These are phyloP conservation scores for Calyptomena viridis DNA, from an alignment of 2,113 vertebrate species.

Conservation along the genomic window DNA sequence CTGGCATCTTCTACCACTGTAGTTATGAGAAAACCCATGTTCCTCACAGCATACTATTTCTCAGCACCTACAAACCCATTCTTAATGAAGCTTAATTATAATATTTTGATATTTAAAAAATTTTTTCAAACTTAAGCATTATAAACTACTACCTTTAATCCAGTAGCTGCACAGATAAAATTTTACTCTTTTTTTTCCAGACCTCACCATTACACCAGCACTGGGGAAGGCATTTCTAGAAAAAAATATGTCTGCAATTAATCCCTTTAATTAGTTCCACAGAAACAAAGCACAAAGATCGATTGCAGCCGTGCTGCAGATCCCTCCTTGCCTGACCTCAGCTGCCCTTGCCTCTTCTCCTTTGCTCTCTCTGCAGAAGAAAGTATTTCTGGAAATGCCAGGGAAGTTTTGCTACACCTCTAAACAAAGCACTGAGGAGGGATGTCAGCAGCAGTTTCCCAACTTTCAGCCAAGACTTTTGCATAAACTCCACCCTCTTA, in stretches of 20 bases:
- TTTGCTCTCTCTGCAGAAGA: conserved; percentile 66
- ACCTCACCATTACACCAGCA: not conserved
- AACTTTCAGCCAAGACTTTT: not conserved
- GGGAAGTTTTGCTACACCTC: conserved; percentile 63
- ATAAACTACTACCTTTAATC: not conserved
- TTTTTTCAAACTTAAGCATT: not conserved
- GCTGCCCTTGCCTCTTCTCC: conserved; percentile 61
- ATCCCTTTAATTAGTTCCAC: conserved; percentile 40
- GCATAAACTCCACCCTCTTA: not conserved
- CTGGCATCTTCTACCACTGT: not conserved
- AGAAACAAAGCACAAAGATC: conserved; percentile 54
- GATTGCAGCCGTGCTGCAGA: conserved; percentile 19
- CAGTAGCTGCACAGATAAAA: not conserved
- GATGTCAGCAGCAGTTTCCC: conserved; percentile 41
- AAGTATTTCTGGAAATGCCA: conserved; percentile 58
- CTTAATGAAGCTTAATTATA: not conserved
- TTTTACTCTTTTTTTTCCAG: not conserved
- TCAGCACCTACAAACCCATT: not conserved
- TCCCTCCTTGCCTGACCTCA: conserved; percentile 28
- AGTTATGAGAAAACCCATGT: not conserved
- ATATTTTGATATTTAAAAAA: not conserved
- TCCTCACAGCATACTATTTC: not conserved
- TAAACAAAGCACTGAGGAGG: not conserved
- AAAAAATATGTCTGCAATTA: conserved; percentile 14
- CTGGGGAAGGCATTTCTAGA: not conserved